A percentile compares a stretch with the other conserved stretches of the same genome.
These are phyloP conservation scores for Ceuthmochares aereus DNA, from an alignment of 2,113 vertebrate genomes.

Conservation along the genomic window DNA sequence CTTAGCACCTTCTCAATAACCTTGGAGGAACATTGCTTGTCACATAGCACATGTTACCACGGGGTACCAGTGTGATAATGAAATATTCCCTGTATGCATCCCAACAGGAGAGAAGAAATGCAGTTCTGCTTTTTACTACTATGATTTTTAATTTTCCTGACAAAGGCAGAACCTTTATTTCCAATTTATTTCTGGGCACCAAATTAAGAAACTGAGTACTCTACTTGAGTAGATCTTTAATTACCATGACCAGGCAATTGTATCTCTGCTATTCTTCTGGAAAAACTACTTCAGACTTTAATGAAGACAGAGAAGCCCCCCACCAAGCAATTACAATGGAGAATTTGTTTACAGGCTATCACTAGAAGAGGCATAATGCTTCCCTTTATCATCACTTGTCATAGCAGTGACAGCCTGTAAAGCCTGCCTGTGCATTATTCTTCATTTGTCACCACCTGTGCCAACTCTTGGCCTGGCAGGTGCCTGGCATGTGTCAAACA, in stretches of 20 bases:
- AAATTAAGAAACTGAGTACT: not conserved
- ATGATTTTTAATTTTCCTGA: not conserved
- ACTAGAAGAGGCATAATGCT: conserved; percentile 36
- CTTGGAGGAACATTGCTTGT: not conserved
- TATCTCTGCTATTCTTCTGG: not conserved
- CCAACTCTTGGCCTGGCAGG: conserved; percentile 67
- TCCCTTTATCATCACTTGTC: conserved; percentile 77
- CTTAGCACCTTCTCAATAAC: not conserved
- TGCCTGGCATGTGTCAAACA: conserved; percentile 75
- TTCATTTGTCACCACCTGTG: conserved; percentile 63
- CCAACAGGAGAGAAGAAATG: not conserved
- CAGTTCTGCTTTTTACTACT: not conserved
- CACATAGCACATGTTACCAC: not conserved
- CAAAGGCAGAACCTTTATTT: not conserved
- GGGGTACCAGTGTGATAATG: not conserved
- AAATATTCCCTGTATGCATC: not conserved
- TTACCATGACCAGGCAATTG: not conserved
- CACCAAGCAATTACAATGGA: conserved; percentile 60
- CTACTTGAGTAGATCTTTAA: not conserved
- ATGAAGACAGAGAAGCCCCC: conserved; percentile 65
- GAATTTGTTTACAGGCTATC: conserved; percentile 67
- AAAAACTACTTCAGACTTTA: conserved; percentile 33
- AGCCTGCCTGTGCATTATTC: conserved; percentile 62
- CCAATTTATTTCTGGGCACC: not conserved
- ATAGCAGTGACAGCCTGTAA: conserved; percentile 71